Evolutionary conservation across 2,797 vertebrate genomes (phyloP).

Genomic region (Fistularia commersonii): DNA sequence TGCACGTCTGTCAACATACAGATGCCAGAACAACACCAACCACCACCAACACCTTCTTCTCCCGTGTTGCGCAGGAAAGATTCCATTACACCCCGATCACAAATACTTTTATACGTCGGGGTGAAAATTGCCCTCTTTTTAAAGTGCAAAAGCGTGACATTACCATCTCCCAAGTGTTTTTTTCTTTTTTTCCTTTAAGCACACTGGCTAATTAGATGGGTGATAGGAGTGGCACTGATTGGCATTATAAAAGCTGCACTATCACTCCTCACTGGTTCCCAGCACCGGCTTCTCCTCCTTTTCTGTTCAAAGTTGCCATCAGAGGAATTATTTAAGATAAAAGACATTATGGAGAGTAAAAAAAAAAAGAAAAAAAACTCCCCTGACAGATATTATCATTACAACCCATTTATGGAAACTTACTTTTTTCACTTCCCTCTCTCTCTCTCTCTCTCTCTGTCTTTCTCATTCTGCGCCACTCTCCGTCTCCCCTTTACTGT

Average conservation of each 20-base stretch:
- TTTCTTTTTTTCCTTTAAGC: conserved; percentile 87
- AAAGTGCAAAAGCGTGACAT: conserved; percentile 88
- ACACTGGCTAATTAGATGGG: conserved; percentile 87
- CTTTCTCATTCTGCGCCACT: conserved; percentile 17
- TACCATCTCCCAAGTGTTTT: conserved; percentile 88
- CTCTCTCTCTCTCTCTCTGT: conserved; percentile 25
- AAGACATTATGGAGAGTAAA: conserved; percentile 71
- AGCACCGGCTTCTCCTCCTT: conserved; percentile 76
- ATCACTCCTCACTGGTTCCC: conserved; percentile 78
- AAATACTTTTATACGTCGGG: conserved; percentile 59
- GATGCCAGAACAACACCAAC: too few species aligned
- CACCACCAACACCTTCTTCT: too few species aligned
- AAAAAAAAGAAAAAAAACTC: conserved; percentile 65
- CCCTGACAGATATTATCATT: conserved; percentile 88
- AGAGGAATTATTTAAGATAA: conserved; percentile 94
- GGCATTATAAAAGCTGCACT: conserved; percentile 91
- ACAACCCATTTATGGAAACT: conserved; percentile 89
- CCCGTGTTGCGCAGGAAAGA: conserved; percentile 78
- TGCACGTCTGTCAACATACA: too few species aligned
- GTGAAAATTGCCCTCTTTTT: conserved; percentile 78
- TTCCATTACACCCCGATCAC: conserved; percentile 76
- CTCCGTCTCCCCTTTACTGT: conserved; percentile 32
- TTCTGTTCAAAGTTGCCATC: conserved; percentile 89
- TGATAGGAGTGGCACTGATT: conserved; percentile 86
- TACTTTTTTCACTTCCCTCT: conserved; percentile 36